phyloP scores from a whole-genome alignment of 2,797 vertebrate species.

The Poeciliopsis paucimaculata region DNA sequence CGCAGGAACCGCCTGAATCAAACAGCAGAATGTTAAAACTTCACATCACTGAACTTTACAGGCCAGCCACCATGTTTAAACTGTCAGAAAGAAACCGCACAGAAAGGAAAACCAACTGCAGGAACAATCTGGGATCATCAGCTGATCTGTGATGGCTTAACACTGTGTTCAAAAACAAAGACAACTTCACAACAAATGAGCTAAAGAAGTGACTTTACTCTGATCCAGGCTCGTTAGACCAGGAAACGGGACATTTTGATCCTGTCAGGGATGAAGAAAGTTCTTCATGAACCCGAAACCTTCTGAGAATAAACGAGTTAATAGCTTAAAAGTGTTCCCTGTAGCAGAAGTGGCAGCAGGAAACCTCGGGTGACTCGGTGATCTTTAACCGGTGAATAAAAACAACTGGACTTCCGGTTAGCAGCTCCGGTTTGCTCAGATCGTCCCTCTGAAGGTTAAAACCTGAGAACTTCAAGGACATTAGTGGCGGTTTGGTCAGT shows the following conservation, averaged over 20 bases:
- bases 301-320: neutral
- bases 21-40: neutral
- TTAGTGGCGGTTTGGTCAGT: neutral
- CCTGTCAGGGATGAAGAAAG: too few relatives aligned
- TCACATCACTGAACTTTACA: neutral
- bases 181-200: neutral
- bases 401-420: neutral
- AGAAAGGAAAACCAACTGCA: neutral
- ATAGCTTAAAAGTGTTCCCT: neutral
- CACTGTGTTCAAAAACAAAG: neutral
- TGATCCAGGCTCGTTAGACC: neutral
- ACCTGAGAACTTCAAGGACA: neutral
- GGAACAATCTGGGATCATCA: neutral
- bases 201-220: neutral
- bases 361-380: neutral
- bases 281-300: neutral
- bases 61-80: neutral
- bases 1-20: neutral
- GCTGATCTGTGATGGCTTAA: neutral
- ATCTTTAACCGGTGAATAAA: neutral
- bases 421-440: neutral
- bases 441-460: neutral
- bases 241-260: neutral
- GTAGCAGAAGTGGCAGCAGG: neutral
- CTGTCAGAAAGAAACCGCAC: too few relatives aligned